Conservation (phyloP, 2,888 invertebrate species). For the Sepiola atlantica region DNA sequence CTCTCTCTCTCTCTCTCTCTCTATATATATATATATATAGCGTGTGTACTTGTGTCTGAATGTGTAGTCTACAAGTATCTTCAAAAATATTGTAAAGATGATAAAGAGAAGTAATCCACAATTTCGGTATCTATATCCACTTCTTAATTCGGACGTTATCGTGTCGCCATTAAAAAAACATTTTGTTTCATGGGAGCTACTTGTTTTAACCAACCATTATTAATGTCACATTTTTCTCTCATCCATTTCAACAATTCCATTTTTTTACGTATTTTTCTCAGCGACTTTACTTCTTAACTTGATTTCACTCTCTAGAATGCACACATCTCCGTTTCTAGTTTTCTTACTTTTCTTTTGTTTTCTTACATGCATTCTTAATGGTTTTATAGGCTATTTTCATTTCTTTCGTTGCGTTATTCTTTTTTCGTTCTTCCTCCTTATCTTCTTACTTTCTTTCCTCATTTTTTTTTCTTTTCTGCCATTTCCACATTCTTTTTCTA, state of each 20-base stretch:
- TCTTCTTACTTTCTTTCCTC: no score
- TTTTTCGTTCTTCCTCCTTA: no score
- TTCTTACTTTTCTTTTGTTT: background rate
- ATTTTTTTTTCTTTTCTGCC: no score
- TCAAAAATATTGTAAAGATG: background rate
- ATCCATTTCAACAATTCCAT: no score
- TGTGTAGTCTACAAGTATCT: background rate
- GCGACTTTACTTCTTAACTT: no score
- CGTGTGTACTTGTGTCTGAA: background rate
- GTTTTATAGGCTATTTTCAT: no score
- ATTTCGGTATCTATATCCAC: background rate
- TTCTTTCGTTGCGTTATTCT: no score
- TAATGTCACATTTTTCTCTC: background rate
- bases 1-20: no score
- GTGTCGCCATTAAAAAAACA: background rate
- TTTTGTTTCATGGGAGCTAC: background rate
- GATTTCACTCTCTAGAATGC: background rate
- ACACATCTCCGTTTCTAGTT: background rate
- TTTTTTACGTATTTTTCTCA: background rate
- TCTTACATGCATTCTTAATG: background rate
- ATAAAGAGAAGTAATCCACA: no score
- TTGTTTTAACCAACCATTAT: background rate
- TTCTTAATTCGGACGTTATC: background rate
- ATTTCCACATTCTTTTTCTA: no score
- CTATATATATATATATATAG: background rate